These are phyloP conservation scores for Psittacula derbiana DNA, from an alignment of 2,797 vertebrate genomes.

Conservation along the genomic window DNA sequence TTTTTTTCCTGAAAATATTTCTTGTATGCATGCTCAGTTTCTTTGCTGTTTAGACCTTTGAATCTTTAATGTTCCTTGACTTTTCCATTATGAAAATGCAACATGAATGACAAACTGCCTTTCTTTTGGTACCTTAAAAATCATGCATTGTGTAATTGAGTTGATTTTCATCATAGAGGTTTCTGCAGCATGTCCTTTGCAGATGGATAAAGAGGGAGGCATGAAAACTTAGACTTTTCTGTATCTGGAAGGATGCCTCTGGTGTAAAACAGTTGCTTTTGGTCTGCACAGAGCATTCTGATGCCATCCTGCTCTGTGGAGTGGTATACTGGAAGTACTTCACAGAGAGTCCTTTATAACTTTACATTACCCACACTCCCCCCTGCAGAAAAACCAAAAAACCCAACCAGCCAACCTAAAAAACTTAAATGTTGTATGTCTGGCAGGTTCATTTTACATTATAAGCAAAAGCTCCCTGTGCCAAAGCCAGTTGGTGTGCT, in stretches of 20 bases:
- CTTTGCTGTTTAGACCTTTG: neutral
- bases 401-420: neutral
- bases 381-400: neutral
- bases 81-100: neutral
- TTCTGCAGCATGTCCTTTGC: neutral
- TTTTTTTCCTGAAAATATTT: neutral
- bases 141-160: neutral
- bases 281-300: neutral
- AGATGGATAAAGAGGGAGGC: neutral
- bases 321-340: neutral
- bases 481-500: neutral
- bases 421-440: neutral
- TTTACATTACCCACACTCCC: neutral
- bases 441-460: neutral
- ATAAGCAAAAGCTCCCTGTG: neutral
- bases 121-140: neutral
- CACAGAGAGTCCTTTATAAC: neutral
- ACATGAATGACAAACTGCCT: neutral
- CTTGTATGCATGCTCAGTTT: neutral
- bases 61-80: neutral
- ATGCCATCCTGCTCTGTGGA: neutral
- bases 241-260: neutral
- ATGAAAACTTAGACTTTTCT: neutral
- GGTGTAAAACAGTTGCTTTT: neutral
- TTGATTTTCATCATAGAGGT: neutral